Conservation (phyloP, 2,113 vertebrate species). For the Microcebus ravelobensis region DNA sequence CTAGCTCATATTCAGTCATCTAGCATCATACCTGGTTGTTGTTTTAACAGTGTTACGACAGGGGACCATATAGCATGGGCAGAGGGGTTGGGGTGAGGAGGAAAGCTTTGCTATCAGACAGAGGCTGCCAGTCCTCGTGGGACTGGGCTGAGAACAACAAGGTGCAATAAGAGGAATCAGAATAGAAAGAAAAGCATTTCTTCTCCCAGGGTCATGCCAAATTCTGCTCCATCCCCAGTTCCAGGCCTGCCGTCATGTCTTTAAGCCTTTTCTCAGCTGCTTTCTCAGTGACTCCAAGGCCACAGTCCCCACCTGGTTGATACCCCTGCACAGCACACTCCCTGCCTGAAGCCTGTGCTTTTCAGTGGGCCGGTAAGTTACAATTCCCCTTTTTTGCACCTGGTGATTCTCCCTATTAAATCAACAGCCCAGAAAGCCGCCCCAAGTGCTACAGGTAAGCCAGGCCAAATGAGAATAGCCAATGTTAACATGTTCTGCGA, state of each 20-base stretch:
- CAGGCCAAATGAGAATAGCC: constrained; percentile 94
- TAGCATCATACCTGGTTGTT: constrained; percentile 75
- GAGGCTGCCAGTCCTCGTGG: constrained; percentile 90
- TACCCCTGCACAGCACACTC: constrained; percentile 6
- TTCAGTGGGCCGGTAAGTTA: constrained; percentile 77
- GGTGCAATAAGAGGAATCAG: constrained; percentile 93
- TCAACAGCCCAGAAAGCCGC: constrained; percentile 88
- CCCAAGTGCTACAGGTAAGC: constrained; percentile 93
- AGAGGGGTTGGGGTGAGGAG: constrained; percentile 80
- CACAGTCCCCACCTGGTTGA: constrained; percentile 66
- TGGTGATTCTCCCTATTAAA: constrained; percentile 96
- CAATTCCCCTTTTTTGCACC: constrained; percentile 94
- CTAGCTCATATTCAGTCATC: constrained; percentile 75
- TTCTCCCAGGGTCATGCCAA: constrained; percentile 73
- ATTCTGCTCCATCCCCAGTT: constrained; percentile 71
- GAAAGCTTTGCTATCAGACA: constrained; percentile 91
- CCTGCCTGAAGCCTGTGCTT: constrained; percentile 62
- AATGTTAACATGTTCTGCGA: constrained; percentile 90
- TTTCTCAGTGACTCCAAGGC: constrained; percentile 52
- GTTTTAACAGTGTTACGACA: constrained; percentile 79
- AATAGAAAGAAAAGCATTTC: constrained; percentile 72
- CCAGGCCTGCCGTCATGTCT: constrained; percentile 61
- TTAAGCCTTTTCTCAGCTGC: constrained; percentile 35
- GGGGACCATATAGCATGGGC: constrained; percentile 82
- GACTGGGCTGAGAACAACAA: constrained; percentile 97